Evolutionary conservation across 2,797 vertebrate species (phyloP).

Genomic region (Sebastes itinus): DNA sequence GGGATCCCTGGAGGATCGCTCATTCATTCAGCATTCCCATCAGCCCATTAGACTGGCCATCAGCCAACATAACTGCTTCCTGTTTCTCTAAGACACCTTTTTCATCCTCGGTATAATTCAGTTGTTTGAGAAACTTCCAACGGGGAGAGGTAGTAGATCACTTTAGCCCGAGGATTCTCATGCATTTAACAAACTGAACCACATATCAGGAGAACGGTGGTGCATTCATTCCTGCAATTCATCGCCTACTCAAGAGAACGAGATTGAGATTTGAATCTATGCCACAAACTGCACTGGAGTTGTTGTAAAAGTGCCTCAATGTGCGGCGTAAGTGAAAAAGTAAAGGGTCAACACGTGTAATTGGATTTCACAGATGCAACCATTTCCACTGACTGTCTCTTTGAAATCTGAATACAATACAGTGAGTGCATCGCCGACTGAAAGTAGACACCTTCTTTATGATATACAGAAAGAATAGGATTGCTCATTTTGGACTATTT

Average conservation of each 20-base stretch:
- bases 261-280: slow-evolving; percentile 52
- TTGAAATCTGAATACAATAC: slow-evolving; percentile 44
- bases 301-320: slow-evolving; percentile 49
- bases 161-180: slow-evolving; percentile 59
- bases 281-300: slow-evolving; percentile 19
- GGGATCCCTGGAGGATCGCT: slow-evolving; percentile 72
- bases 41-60: slow-evolving; percentile 82
- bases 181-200: slow-evolving; percentile 61
- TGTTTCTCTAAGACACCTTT: slow-evolving; percentile 78
- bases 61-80: slow-evolving; percentile 80
- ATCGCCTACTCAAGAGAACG: slow-evolving; percentile 41
- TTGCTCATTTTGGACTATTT: neutral
- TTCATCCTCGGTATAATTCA: slow-evolving; percentile 74
- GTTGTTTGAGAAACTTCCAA: slow-evolving; percentile 73
- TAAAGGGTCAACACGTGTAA: slow-evolving; percentile 69
- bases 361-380: slow-evolving; percentile 75
- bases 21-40: slow-evolving; percentile 80
- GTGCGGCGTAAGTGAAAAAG: slow-evolving; percentile 55
- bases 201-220: slow-evolving; percentile 50
- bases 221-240: slow-evolving; percentile 63
- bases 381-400: slow-evolving; percentile 62
- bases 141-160: slow-evolving; percentile 56
- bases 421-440: slow-evolving; percentile 43
- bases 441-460: slow-evolving; percentile 26
- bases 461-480: slow-evolving; percentile 2